Evolutionary conservation across 2,797 vertebrate genomes (phyloP), one percentile per base, ranked within the genome.

Genomic region (Sciurus carolinensis): DNA sequence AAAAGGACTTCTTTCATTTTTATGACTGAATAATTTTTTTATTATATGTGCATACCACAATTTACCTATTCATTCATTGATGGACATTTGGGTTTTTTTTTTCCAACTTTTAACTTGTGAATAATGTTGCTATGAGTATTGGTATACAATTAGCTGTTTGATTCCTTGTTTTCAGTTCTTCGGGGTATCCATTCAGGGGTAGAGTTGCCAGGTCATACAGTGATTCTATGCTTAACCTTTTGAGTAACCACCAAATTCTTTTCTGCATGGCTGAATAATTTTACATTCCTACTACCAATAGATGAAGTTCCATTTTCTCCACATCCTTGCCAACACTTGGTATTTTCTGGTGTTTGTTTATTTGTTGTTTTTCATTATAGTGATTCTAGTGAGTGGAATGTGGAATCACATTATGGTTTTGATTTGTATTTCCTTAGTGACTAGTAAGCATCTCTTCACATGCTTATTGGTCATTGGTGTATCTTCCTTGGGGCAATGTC

Each of bases 361-460:
- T 52, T 30, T 88, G 20, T 24, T n/a, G 22, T 39, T 67, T 90
- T 50, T 64, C 47, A 57, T 73, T 44, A 77, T n/a, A 80, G 26
- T 9, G 52, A 15, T 80, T 71, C 67, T 83, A 52, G n/a, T 52
- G 50, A 33, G 59, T 90, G 10, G 36, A 20, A 77, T 79, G 20
- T 44, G 36, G 47, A 10, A 84, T 67, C 17, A 13, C 72, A 14
- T 15, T 81, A 39, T 87, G 47, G 57, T 47, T 90, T 96, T 42
- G 66, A 80, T 88, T 94, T 88, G 39, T n/a, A 79, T 96, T 95
- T 95, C 64, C n/a, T 50, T 82, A 69, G 42, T 91, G 90, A 93
- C 92, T 75, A 42, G 33, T 80, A 5, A 80, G 28, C 50, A 69
- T 83, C 22, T 69, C 96, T 91, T 86, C 66, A 75, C 17, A n/a